Percentiles rank a stretch among this genome's conserved stretches.
Conservation (phyloP, 2,797 vertebrate species). For the Oceanodroma leucorhoa region DNA sequence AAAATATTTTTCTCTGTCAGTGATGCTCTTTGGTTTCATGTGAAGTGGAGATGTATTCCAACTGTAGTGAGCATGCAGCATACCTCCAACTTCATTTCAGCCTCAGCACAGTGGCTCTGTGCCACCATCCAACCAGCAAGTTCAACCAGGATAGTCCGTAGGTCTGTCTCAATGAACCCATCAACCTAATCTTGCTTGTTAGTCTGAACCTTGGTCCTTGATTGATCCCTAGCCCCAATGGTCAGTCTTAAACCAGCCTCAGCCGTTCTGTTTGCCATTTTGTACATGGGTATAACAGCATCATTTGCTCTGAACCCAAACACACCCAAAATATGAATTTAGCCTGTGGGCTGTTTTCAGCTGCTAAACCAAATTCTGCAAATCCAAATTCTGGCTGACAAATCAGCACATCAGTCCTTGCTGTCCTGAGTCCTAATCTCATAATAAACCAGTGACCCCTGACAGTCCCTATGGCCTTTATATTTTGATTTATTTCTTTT, state of each 20-base stretch:
- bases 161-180: background rate
- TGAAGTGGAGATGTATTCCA: background rate
- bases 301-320: background rate
- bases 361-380: background rate
- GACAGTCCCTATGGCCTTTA: background rate
- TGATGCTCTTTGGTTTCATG: background rate
- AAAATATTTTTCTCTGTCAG: background rate
- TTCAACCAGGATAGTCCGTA: background rate
- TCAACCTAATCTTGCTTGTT: background rate
- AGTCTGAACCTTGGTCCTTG: background rate
- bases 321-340: background rate
- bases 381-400: background rate
- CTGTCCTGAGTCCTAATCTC: background rate
- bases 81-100: background rate
- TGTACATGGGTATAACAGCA: fast-evolving
- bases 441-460: background rate
- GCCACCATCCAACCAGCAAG: background rate
- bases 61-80: background rate
- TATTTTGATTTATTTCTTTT: background rate
- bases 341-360: background rate
- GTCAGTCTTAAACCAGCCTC: background rate
- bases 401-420: background rate
- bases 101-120: background rate
- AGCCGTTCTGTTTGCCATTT: background rate
- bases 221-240: background rate